Evolutionary conservation across 1,140 invertebrate genomes (phyloP), one percentile per base, ranked within the genome.

Genomic region (fruit fly (Drosophila melanogaster)): DNA sequence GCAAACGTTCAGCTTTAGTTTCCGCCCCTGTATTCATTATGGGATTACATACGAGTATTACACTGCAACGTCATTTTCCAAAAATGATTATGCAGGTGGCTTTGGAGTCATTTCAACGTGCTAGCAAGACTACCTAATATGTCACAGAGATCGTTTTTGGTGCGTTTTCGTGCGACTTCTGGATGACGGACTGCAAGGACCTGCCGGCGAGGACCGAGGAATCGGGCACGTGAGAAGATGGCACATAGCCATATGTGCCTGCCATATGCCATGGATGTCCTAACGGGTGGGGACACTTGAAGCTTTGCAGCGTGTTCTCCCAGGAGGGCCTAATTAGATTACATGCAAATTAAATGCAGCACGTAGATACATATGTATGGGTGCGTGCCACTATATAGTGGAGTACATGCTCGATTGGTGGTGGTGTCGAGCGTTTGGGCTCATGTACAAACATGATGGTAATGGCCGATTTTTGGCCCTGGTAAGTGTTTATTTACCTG

Each of bases 301-400:
- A 64, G 38, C 70, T 41, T 50, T 24, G 1, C 26, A 24, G 47
- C 17, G 19, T 24, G 55, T 35, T 24, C 15, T 12, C 51, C 33
- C 51, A 47, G 46, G 14, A 49, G 53, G 41, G 44, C 59, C 50
- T 78, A 83, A 81, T 83, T 83, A 80, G 80, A 81, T 83, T 83
- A 81, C 79, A 75, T 78, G 70, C 69, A 83, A 78, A 78, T 83
- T 81, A 74, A 78, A 83, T 78, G 70, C 69, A 67, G 64, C 64
- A 69, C 41, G 49, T 56, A 70, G 22, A 47, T 22, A 33, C 22
- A 22, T 17, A 10, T 40, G 38, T 40, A 10, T n/a, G 40, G 17
- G 40, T 41, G 40, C 8, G 15, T 15, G n/a, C 7, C 50, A 60
- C 43, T 11, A 6, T 35, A 22, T 22, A 22, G 19, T 22, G 2